phyloP scores from a whole-genome alignment of 2,888 invertebrate species.

The Stenodema calcarata region DNA sequence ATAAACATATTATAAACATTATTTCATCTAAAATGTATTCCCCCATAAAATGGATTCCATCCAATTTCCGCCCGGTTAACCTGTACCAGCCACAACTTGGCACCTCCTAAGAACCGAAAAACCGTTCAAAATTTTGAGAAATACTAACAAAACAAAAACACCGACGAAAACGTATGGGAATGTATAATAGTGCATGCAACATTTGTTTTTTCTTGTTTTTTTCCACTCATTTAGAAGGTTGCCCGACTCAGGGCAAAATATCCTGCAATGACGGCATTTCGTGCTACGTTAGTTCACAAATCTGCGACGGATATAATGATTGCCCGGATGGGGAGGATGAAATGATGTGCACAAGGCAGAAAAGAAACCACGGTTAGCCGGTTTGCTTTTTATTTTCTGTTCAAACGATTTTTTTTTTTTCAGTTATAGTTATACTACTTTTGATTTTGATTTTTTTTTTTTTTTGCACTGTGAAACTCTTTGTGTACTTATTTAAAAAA shows the following conservation, averaged over 20 bases:
- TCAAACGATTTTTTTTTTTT: neutral
- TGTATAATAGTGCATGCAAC: conserved; percentile 19
- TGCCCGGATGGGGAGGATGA: conserved; percentile 73
- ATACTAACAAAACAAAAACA: neutral
- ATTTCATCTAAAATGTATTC: too few relatives aligned
- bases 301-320: conserved; percentile 69
- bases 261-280: conserved; percentile 61
- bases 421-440: conserved; percentile 10
- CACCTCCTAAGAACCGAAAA: neutral
- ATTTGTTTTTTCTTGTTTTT: conserved; percentile 36
- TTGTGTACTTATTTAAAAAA: neutral
- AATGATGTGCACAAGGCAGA: conserved; percentile 64
- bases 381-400: conserved; percentile 34
- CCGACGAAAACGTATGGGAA: conserved; percentile 29
- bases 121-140: neutral
- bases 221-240: conserved; percentile 33
- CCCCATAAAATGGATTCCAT: too few relatives aligned
- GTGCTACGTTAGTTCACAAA: conserved; percentile 67
- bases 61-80: too few relatives aligned
- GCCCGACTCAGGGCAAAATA: conserved; percentile 51
- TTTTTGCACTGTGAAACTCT: neutral
- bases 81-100: neutral
- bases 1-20: too few relatives aligned
- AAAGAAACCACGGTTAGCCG: conserved; percentile 35
- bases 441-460: neutral